Evolutionary conservation across 2,888 invertebrate genomes (phyloP), one percentile per base, ranked within the genome.

Genomic region (Lysandra bellargus): DNA sequence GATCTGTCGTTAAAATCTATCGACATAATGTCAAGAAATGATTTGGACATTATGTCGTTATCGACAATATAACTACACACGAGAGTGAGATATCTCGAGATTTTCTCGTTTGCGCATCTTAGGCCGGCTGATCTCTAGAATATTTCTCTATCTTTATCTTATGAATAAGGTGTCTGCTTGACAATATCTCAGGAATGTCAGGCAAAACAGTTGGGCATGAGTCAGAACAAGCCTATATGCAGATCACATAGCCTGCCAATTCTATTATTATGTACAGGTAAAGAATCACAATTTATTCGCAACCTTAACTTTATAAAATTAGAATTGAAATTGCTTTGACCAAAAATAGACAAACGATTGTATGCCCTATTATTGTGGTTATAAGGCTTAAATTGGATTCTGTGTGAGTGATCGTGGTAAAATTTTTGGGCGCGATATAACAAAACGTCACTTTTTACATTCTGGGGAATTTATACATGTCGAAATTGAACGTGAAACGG

Each of bases 211-310:
- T 87, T 88, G 86, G 82, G 83, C 79, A 40, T 78, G 78, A 78
- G 78, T 78, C 78, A 78, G 61, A 44, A 49, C 77, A 77, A 88
- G 88, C 88, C 85, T 87, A 89, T 88, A 88, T 86, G 86, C 86
- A 86, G 85, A 84, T 86, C 84, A 82, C 83, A 84, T 82, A 82
- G 86, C 83, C 86, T 91, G 92, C 92, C 92, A 92, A 90, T 80
- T 91, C 92, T 92, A 92, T 92, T 92, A 89, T 90, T 88, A 89
- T 84, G 85, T 85, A 86, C 85, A 85, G 83, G 83, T 83, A 64
- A 75, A 80, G 60, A 78, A 80, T 69, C 30, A 49, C 82, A 82
- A 81, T 23, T 72, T 7, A 83, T 80, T 82, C 77, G 81, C 44
- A 80, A 81, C 80, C 83, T 75, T 82, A 83, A 72, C 0, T 0